Base-by-base conservation (phyloP, 2,888 invertebrate genomes). In the Timema podura region DNA sequence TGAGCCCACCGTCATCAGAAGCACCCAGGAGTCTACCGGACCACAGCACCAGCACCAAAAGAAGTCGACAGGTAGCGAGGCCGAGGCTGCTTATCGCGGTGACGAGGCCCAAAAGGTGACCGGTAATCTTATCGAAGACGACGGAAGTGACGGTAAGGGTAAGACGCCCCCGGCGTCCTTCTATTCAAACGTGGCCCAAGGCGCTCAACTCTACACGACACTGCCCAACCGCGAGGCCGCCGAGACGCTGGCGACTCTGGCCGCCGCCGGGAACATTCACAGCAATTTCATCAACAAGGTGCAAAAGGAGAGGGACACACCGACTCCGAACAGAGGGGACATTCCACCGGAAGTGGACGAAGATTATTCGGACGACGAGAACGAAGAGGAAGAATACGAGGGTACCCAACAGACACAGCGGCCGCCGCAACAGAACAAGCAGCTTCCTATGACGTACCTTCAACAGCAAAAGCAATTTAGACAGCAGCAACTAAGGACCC, bases 181-280 rank as follows among this genome's bases (percentile, higher is more conserved):
- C 67, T 67, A 67, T 45, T 67, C 67, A 6, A 48, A 67, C 11
- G 51, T 67, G 44, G 67, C 49, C 49, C 30, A 47, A n/a, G 67
- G 67, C 15, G 1, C 65, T 9, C 65, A 65, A 46, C 48, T 85
- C 74, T 89, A 86, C 75, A 84, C 88, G 1, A 85, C 87, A 0
- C 80, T 89, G 48, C 88, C 88, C 13, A 88, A 85, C 73, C 84
- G 86, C 45, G 85, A 88, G 78, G 85, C 86, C 0, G 87, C 87
- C 11, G 87, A 88, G 65, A 85, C 85, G 48, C 77, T 88, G 70
- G 86, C 86, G 0, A 84, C 87, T 71, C 81, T 86, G 1, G 87
- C 88, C 73, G 85, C 85, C 67, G 83, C 85, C 15, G 85, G 85
- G 65, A 84, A 85, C 76, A 79, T 83, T 3, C 83, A 83, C 68